A percentile compares a stretch with the other conserved stretches of the same genome.
phyloP scores from a whole-genome alignment of 2,797 vertebrate genomes.

The Falco concolor region DNA sequence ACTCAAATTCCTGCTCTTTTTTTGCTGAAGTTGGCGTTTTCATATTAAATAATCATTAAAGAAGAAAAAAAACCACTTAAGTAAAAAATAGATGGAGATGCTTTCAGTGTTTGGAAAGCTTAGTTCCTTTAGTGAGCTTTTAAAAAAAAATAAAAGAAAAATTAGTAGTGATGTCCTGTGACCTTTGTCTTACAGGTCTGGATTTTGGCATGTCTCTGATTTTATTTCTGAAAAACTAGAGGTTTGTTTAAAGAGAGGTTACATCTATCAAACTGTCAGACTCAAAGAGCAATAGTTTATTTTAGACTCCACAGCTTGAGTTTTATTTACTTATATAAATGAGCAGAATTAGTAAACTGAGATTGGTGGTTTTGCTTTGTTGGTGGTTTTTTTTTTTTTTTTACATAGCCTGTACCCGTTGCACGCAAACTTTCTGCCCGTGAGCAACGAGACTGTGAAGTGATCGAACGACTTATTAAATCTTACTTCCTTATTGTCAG shows the following conservation, averaged over 20 bases:
- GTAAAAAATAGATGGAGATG: background rate
- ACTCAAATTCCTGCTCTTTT: background rate
- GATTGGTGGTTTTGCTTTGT: too few relatives aligned
- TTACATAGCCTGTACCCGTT: constrained; percentile 90
- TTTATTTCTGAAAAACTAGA: background rate
- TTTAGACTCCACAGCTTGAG: background rate
- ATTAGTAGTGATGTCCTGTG: background rate
- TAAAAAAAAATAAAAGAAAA: background rate
- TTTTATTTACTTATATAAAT: background rate
- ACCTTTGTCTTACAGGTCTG: background rate
- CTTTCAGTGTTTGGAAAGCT: background rate
- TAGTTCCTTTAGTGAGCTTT: background rate
- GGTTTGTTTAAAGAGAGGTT: background rate
- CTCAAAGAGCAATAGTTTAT: background rate
- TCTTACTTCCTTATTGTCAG: constrained; percentile 98
- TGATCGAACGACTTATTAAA: constrained; percentile 97
- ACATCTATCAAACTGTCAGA: background rate
- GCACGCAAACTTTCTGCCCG: constrained; percentile 94
- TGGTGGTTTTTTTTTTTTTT: background rate
- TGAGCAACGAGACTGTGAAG: constrained; percentile 96
- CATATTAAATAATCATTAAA: background rate
- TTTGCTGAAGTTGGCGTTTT: background rate
- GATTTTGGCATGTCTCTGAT: background rate
- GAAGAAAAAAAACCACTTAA: background rate
- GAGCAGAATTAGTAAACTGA: background rate